Evolutionary conservation across 1,140 invertebrate species (phyloP).

Genomic region (Fragariocoptes setiger): DNA sequence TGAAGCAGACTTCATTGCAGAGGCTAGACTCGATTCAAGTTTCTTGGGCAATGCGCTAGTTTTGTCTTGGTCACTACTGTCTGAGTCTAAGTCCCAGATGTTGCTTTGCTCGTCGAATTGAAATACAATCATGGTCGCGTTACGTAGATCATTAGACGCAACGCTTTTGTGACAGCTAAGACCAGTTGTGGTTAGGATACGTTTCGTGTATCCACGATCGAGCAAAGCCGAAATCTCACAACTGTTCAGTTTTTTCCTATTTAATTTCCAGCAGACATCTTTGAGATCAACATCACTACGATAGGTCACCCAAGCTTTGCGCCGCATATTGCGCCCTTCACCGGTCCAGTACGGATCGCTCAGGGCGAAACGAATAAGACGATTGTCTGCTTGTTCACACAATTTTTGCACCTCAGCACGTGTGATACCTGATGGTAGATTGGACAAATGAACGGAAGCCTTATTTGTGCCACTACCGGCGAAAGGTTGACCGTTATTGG

Average conservation of each 20-base stretch:
- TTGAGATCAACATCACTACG: conserved; percentile 24
- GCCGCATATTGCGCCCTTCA: conserved; percentile 10
- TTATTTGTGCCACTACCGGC: background rate
- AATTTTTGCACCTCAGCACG: background rate
- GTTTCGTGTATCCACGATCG: background rate
- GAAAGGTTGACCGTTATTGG: background rate
- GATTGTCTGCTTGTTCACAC: background rate
- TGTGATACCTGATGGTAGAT: background rate
- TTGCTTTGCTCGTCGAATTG: conserved; percentile 65
- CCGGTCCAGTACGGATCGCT: background rate
- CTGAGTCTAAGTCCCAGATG: too few species aligned
- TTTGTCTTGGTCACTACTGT: too few species aligned
- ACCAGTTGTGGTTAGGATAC: conserved; percentile 64
- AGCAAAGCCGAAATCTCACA: background rate
- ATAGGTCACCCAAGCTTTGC: conserved; percentile 93
- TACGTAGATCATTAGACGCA: conserved; percentile 60
- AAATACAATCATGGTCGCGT: conserved; percentile 71
- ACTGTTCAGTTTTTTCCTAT: background rate
- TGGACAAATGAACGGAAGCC: background rate
- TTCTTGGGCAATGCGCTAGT: too few species aligned
- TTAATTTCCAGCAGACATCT: background rate
- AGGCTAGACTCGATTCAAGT: too few species aligned
- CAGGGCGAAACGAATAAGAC: background rate
- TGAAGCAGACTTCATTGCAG: too few species aligned
- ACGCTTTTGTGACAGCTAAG: conserved; percentile 65